Conservation (phyloP, 2,113 vertebrate species). For the Cisticola juncidis region DNA sequence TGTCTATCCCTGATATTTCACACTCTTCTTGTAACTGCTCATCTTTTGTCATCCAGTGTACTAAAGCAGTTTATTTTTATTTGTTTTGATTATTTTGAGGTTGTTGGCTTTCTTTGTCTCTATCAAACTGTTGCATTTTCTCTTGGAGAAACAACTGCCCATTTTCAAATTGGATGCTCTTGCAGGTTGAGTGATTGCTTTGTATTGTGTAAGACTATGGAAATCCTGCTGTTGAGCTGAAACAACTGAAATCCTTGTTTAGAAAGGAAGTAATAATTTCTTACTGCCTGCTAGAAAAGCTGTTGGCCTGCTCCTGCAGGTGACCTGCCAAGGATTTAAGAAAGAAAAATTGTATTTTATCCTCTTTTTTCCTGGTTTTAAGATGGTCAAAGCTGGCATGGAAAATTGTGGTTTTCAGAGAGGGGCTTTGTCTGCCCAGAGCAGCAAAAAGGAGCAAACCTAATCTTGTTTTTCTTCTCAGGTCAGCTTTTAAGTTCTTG, state of each 20-base stretch:
- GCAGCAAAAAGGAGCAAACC: not conserved
- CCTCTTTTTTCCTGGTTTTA: slow-evolving; percentile 10
- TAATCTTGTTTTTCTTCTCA: slow-evolving; percentile 35
- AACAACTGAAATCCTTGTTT: slow-evolving; percentile 31
- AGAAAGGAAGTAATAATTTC: slow-evolving; percentile 36
- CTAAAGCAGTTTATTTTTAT: not conserved
- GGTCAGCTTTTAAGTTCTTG: slow-evolving; percentile 9
- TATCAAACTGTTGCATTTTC: not conserved
- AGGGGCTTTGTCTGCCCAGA: slow-evolving; percentile 36
- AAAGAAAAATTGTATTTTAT: slow-evolving; percentile 34
- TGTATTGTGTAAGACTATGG: not conserved
- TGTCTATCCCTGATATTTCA: not conserved
- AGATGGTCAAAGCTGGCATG: slow-evolving; percentile 52
- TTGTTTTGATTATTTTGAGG: not conserved
- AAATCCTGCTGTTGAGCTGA: slow-evolving; percentile 29
- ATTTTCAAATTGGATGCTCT: not conserved
- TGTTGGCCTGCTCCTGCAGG: not conserved
- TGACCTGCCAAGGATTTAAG: slow-evolving; percentile 53
- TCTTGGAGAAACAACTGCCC: not conserved
- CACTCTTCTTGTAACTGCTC: not conserved
- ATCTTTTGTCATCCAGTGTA: not conserved
- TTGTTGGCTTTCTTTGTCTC: not conserved
- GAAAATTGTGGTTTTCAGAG: slow-evolving; percentile 24
- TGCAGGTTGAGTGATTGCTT: slow-evolving; percentile 17
- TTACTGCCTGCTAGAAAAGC: slow-evolving; percentile 12